A percentile compares a stretch with the other conserved stretches of the same genome.
Conservation (phyloP, 2,113 vertebrate species). For the Crocuta crocuta region DNA sequence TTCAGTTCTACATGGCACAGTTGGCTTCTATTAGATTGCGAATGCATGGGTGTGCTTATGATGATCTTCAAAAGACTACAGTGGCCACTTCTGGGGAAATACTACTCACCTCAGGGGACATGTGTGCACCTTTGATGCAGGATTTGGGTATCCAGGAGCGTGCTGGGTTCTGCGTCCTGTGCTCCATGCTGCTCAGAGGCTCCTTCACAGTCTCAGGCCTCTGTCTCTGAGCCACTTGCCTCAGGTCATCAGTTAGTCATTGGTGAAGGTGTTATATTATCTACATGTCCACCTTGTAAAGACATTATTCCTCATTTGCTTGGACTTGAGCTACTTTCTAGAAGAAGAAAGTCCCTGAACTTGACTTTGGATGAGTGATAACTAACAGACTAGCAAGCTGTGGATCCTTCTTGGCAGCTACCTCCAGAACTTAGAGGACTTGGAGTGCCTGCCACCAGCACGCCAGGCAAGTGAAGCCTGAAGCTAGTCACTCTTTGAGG, state of each 20-base stretch:
- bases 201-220: rapidly evolving
- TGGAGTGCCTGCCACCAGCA: not conserved
- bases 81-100: not conserved
- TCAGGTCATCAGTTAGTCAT: not conserved
- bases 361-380: not conserved
- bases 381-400: not conserved
- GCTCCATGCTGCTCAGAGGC: rapidly evolving
- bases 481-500: not conserved
- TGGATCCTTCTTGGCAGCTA: not conserved
- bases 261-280: not conserved
- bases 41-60: not conserved
- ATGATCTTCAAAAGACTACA: not conserved
- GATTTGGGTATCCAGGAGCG: rapidly evolving
- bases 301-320: not conserved
- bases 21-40: not conserved
- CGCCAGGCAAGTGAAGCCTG: not conserved
- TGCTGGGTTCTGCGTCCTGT: not conserved
- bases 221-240: not conserved
- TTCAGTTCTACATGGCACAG: not conserved
- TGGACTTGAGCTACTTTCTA: not conserved
- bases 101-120: rapidly evolving
- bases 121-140: not conserved
- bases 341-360: not conserved
- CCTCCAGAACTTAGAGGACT: not conserved
- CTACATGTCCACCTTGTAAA: not conserved